A percentile compares a stretch with the other conserved stretches of the same genome.
phyloP scores from a whole-genome alignment of 2,888 invertebrate genomes.

The Caenorhabditis zanzibari region DNA sequence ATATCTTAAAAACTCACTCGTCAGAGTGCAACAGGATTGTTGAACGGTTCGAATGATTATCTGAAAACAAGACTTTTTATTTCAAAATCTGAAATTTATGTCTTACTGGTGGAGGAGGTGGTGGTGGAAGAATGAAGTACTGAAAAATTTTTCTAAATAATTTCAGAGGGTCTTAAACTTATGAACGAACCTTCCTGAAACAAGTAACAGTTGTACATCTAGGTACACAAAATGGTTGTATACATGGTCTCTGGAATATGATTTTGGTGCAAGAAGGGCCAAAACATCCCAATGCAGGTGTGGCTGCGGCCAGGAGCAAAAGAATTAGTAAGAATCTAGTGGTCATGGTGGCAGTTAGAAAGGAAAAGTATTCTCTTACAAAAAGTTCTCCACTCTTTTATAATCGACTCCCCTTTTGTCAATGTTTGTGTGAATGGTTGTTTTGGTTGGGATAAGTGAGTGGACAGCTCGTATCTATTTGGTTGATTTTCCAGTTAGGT shows the following conservation, averaged over 20 bases:
- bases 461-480: constrained; percentile 44
- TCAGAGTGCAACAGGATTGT: constrained; percentile 40
- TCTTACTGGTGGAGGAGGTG: constrained; percentile 50
- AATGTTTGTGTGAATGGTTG: constrained; percentile 48
- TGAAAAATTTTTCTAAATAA: not conserved
- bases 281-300: constrained; percentile 39
- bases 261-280: constrained; percentile 44
- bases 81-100: not conserved
- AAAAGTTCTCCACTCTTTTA: constrained; percentile 39
- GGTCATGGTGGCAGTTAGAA: constrained; percentile 8
- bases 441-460: constrained; percentile 54
- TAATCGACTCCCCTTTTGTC: constrained; percentile 42
- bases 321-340: constrained; percentile 32
- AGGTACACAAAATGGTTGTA: constrained; percentile 32
- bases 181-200: constrained; percentile 27
- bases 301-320: constrained; percentile 33
- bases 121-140: constrained; percentile 48
- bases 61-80: constrained; percentile 9
- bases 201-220: constrained; percentile 37
- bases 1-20: constrained; percentile 21
- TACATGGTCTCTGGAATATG: constrained; percentile 30
- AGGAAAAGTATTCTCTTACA: constrained; percentile 12
- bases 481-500: constrained; percentile 50
- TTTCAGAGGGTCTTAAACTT: no score
- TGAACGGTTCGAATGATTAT: constrained; percentile 46